Evolutionary conservation across 2,888 invertebrate genomes (phyloP), one percentile per base, ranked within the genome.

Genomic region (Toxonevra muliebris): DNA sequence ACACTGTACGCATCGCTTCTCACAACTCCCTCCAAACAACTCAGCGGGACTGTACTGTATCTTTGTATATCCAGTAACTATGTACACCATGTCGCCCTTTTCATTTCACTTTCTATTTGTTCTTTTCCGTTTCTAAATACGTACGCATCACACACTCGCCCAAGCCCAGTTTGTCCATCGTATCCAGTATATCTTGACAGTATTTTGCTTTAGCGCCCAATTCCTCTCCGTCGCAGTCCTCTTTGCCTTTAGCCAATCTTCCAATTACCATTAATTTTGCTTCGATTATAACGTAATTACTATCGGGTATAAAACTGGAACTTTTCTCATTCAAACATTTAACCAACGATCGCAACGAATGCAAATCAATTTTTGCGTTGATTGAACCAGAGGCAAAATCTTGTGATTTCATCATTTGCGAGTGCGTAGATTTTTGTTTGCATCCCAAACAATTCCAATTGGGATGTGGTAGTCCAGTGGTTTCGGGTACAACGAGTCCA

Each of bases 371-470:
- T 75, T 85, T 85, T 48, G 83, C 80, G 64, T 82, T 84, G n/a
- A 85, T 79, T n/a, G 82, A 79, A 2, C 82, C 82, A 4, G 79
- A 75, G 41, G 82, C 83, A 41, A 85, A 81, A 66, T 84, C 83
- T 75, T 85, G 83, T 2, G 81, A 77, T 69, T 84, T 85, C 40
- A 76, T 74, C 79, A 83, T 82, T 75, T 84, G 82, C 10, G 77
- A 77, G 62, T 82, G 79, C 50, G 80, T 75, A 0, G 83, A 82
- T 55, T 82, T 81, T 60, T 82, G 78, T 60, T 81, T 87, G 80
- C 92, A 92, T 74, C 85, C 87, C 75, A 89, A 86, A 79, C 92
- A 93, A 73, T 88, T 87, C 92, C 92, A 93, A 2, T 86, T 80
- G 0, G 91, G 88, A 10, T 85, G 82, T 67, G 87, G 86, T 66